Conservation (phyloP, 2,888 invertebrate species). For the Dicranocentrus wangi region DNA sequence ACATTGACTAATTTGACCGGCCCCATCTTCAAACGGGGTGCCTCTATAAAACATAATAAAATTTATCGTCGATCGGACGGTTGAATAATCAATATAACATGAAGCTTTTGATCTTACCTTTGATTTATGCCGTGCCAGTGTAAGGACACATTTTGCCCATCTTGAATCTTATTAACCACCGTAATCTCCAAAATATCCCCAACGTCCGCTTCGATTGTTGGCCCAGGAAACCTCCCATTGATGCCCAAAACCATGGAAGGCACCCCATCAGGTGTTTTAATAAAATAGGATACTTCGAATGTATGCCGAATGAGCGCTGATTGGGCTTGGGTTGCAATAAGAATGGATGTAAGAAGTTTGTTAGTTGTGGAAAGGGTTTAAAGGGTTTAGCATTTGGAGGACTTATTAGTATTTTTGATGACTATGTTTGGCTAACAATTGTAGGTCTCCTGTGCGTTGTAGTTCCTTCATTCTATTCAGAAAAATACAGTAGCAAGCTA, state of each 20-base stretch:
- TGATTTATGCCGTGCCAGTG: conserved; percentile 69
- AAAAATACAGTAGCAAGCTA: too few relatives aligned
- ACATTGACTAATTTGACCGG: conserved; percentile 62
- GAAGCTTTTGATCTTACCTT: neutral
- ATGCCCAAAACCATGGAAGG: conserved; percentile 54
- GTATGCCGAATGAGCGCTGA: too few relatives aligned
- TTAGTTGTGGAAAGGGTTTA: too few relatives aligned
- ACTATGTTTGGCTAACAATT: too few relatives aligned
- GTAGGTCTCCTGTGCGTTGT: too few relatives aligned
- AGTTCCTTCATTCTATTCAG: too few relatives aligned
- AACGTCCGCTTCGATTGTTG: conserved; percentile 50
- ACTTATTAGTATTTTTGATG: too few relatives aligned
- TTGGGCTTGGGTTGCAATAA: too few relatives aligned
- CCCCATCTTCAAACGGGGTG: conserved; percentile 63
- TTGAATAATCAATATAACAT: too few relatives aligned
- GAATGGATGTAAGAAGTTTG: too few relatives aligned
- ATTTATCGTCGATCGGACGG: too few relatives aligned
- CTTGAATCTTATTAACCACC: conserved; percentile 66
- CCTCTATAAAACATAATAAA: conserved; percentile 12
- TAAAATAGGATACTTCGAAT: conserved; percentile 40
- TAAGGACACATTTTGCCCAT: conserved; percentile 60
- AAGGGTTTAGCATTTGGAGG: too few relatives aligned
- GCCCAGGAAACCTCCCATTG: conserved; percentile 68
- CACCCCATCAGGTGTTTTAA: conserved; percentile 66
- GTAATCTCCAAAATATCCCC: conserved; percentile 56